Base-by-base conservation (phyloP, 2,113 vertebrate genomes). In the Falco punctatus region DNA sequence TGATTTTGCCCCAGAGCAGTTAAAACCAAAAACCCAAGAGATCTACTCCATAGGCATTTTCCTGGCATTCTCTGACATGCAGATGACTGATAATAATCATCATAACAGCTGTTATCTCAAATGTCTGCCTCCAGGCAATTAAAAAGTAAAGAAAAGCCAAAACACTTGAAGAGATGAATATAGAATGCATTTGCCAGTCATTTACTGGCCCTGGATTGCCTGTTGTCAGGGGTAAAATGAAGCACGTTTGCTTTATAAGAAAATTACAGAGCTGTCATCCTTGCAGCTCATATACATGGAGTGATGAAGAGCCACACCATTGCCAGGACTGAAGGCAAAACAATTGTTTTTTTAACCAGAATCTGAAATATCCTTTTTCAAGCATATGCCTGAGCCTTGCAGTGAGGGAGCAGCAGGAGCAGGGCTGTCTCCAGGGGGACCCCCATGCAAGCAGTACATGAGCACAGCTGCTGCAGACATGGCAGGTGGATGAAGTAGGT, bases 101-200 rank as follows among this genome's bases (percentile, higher is more conserved):
- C 67, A 20, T 75, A 90, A 96, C 94, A 95, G 82, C 92, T 88
- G 85, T 94, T 97, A 96, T 96, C 90, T 96, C 93, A 88, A 86
- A 96, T 86, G 90, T 88, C 88, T 94, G 95, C 91, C 94, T 94
- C 66, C n/a, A 75, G 86, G 92, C 88, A 92, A 90, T 91, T 90
- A 93, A 96, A 96, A 93, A 97, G 58, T 38, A 79, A 78, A 74
- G 92, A 58, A 93, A 66, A 89, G 95, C 94, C 97, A 98, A 98
- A 97, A 83, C 90, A 90, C 96, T 98, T 19, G 88, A 85, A 94
- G 97, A 98, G 94, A 88, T 98, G 81, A 98, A 97, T 97, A 98
- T 86, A 72, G 98, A 98, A 72, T 97, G 97, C 91, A 94, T 98
- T 92, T 99, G 98, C 97, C 98, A 96, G 84, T 98, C 98, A 98